Evolutionary conservation across 1,140 invertebrate species (phyloP).

Genomic region (Sinonovacula constricta): DNA sequence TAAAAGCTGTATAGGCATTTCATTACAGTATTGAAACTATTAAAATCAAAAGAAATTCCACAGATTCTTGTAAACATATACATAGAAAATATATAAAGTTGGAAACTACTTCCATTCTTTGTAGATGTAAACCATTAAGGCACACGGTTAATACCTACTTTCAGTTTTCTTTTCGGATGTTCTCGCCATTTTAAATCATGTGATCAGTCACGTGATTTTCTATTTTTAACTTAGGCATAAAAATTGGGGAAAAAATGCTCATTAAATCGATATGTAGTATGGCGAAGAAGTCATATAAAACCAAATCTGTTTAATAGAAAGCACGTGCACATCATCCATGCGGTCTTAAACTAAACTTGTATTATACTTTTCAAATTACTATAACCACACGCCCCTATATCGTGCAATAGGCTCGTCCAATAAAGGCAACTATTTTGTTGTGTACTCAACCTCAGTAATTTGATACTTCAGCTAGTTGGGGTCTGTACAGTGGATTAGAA

Average conservation of each 20-base stretch:
- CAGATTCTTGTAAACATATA: too few species aligned
- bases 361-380: neutral
- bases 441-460: neutral
- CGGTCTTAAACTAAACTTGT: neutral
- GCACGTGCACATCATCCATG: neutral
- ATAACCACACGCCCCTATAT: neutral
- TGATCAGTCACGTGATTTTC: neutral
- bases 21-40: too few species aligned
- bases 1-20: too few species aligned
- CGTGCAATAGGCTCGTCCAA: neutral
- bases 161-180: too few species aligned
- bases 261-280: neutral
- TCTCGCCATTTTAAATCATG: neutral
- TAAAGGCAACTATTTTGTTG: neutral
- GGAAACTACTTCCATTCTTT: too few species aligned
- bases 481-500: neutral
- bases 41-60: too few species aligned
- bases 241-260: neutral
- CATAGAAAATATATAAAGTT: too few species aligned
- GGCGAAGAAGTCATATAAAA: neutral
- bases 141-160: too few species aligned
- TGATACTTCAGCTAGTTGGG: neutral
- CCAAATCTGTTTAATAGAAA: neutral
- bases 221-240: neutral
- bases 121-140: too few species aligned